phyloP scores from a whole-genome alignment of 2,888 invertebrate species.

The Unio pictorum region DNA sequence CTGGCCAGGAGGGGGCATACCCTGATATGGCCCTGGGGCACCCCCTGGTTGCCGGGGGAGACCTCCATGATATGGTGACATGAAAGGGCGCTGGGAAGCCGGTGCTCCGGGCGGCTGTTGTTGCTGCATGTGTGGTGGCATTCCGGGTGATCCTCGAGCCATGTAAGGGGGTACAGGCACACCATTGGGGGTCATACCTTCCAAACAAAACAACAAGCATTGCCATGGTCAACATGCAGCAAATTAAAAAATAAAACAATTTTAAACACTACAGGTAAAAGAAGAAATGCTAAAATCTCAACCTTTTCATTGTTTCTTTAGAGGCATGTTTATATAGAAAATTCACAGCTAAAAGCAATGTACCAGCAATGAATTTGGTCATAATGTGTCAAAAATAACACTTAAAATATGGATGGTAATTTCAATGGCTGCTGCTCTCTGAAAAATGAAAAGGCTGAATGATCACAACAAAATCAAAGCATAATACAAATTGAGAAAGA shows the following conservation, averaged over 20 bases:
- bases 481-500: too few relatives aligned
- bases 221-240: conserved; percentile 21
- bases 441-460: not conserved
- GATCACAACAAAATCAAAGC: too few relatives aligned
- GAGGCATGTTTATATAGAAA: too few relatives aligned
- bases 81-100: conserved; percentile 27
- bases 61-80: conserved; percentile 37
- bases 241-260: conserved; percentile 18
- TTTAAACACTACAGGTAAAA: not conserved
- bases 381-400: too few relatives aligned
- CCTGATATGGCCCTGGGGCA: conserved; percentile 33
- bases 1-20: conserved; percentile 40
- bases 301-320: too few relatives aligned
- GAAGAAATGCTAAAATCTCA: not conserved
- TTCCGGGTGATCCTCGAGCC: conserved; percentile 23
- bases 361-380: too few relatives aligned
- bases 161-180: conserved; percentile 24
- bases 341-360: too few relatives aligned
- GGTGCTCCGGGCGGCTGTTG: conserved; percentile 13
- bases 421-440: not conserved
- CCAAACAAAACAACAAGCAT: conserved; percentile 36
- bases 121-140: conserved; percentile 18
- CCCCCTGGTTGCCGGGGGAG: conserved; percentile 30
- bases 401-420: not conserved
- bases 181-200: conserved; percentile 39